Percentiles rank a stretch among this genome's conserved stretches.
Conservation (phyloP, 1,140 invertebrate species). For the Pygmarrhopalites habei region DNA sequence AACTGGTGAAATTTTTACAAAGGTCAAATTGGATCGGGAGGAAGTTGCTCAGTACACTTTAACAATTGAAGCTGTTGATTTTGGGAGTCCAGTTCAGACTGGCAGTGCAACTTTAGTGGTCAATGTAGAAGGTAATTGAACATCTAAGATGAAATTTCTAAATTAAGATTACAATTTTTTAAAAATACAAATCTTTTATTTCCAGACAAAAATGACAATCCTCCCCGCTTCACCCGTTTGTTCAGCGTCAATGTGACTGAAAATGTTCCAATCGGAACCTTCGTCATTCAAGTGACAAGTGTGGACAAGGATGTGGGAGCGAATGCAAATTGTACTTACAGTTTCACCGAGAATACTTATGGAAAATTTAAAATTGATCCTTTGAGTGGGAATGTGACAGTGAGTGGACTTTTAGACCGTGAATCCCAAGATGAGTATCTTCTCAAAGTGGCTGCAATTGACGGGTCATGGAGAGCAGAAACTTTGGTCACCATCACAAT, state of each 20-base stretch:
- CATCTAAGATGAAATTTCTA: too few species aligned
- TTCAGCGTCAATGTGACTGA: slow-evolving; percentile 93
- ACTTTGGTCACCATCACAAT: slow-evolving; percentile 85
- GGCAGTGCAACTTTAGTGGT: slow-evolving; percentile 78
- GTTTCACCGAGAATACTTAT: slow-evolving; percentile 78
- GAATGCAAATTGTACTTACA: slow-evolving; percentile 83
- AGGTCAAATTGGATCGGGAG: slow-evolving; percentile 76
- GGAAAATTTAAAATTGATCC: slow-evolving; percentile 82
- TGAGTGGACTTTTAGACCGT: slow-evolving; percentile 71
- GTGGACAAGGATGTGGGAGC: slow-evolving; percentile 77
- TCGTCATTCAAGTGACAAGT: slow-evolving; percentile 85
- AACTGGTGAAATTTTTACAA: slow-evolving; percentile 78
- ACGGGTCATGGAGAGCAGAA: slow-evolving; percentile 80
- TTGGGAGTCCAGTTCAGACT: slow-evolving; percentile 70
- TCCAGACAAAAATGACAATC: slow-evolving; percentile 83
- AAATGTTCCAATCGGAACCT: slow-evolving; percentile 83
- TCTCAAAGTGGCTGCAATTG: slow-evolving; percentile 74
- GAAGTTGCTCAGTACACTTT: slow-evolving; percentile 73
- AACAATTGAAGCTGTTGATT: slow-evolving; percentile 76
- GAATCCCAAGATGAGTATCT: slow-evolving; percentile 87
- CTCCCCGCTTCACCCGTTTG: slow-evolving; percentile 80
- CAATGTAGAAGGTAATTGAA: too few species aligned
- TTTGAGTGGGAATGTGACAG: slow-evolving; percentile 81
- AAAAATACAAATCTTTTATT: too few species aligned
- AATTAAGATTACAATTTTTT: not conserved